phyloP scores from a whole-genome alignment of 2,113 vertebrate species.

The Muntiacus muntjak region DNA sequence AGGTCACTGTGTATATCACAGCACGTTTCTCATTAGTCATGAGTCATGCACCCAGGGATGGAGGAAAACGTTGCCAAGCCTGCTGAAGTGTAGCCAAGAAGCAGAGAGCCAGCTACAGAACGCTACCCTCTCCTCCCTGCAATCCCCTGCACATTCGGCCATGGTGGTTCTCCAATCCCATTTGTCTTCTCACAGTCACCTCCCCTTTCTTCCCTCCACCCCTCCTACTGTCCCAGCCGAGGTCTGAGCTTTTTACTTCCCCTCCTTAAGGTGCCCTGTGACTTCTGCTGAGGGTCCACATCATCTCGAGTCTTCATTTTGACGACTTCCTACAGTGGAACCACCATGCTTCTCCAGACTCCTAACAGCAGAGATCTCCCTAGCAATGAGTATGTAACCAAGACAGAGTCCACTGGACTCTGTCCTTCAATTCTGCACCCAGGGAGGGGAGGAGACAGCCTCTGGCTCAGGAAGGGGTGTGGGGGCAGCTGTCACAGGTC shows the following conservation, averaged over 20 bases:
- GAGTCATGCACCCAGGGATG: background rate
- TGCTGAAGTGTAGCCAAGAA: rapidly evolving
- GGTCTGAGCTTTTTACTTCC: background rate
- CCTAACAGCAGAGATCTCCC: background rate
- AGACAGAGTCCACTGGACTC: background rate
- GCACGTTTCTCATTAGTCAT: background rate
- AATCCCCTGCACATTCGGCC: too few relatives aligned
- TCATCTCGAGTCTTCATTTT: background rate
- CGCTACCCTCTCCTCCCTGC: rapidly evolving
- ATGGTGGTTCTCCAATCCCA: too few relatives aligned
- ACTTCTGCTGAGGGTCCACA: background rate
- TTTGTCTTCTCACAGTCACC: rapidly evolving
- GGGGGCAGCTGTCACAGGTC: background rate
- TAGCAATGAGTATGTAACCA: background rate
- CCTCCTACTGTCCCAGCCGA: background rate
- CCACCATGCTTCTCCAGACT: rapidly evolving
- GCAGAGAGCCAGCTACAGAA: background rate
- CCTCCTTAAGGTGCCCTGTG: background rate
- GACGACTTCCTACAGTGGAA: background rate
- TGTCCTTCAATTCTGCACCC: background rate
- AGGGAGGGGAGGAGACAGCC: background rate
- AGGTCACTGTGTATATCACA: too few relatives aligned
- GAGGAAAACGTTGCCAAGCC: background rate
- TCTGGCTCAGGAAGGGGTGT: background rate
- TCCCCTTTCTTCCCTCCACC: background rate